phyloP scores from a whole-genome alignment of 2,797 vertebrate genomes.

The Brachyrhaphis roseni region DNA sequence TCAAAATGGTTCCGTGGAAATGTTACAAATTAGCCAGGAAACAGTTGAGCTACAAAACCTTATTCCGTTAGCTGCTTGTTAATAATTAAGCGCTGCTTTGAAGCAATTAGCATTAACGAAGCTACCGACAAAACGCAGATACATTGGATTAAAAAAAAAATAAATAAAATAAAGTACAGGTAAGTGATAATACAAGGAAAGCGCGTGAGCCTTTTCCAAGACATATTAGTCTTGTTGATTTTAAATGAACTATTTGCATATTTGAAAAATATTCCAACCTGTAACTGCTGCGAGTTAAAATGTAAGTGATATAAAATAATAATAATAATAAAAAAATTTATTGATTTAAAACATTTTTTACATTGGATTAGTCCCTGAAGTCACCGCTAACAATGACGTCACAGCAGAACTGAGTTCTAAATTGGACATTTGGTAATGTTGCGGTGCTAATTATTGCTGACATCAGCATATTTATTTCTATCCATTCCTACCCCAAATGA shows the following conservation, averaged over 20 bases:
- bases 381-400: not conserved
- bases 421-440: not conserved
- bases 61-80: not conserved
- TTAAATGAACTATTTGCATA: not conserved
- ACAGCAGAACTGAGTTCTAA: not conserved
- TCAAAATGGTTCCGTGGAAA: not conserved
- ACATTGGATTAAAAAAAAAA: not conserved
- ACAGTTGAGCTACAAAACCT: not conserved
- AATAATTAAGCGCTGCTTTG: not conserved
- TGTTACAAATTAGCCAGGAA: not conserved
- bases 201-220: not conserved
- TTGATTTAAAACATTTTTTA: no score
- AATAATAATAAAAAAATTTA: no score
- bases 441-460: not conserved
- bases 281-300: not conserved
- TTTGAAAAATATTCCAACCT: not conserved
- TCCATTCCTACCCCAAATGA: not conserved
- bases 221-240: not conserved
- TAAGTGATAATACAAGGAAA: not conserved
- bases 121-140: not conserved
- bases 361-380: not conserved
- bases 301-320: not conserved
- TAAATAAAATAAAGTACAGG: not conserved
- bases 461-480: not conserved
- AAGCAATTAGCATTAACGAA: not conserved